Percentiles rank a stretch among this genome's conserved stretches.
Evolutionary conservation across 2,113 vertebrate species (phyloP).

Genomic region (Sclerurus mexicanus): DNA sequence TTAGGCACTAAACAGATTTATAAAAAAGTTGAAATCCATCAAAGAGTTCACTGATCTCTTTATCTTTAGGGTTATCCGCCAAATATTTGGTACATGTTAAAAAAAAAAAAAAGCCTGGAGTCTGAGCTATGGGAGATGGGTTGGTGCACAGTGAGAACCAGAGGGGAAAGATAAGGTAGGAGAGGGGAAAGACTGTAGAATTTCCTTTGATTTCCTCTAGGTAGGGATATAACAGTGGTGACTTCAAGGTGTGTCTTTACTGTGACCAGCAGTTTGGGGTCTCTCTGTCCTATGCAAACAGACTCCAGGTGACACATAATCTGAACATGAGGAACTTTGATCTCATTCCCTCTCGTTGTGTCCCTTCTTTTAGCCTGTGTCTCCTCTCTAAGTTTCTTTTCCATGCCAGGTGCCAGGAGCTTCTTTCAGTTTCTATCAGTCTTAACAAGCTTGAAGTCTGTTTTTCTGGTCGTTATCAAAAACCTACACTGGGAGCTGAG

Average conservation of each 20-base stretch:
- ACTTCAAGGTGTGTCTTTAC: not conserved
- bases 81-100: not conserved
- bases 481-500: not conserved
- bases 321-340: not conserved
- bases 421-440: not conserved
- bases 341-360: not conserved
- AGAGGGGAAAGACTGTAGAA: not conserved
- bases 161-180: not conserved
- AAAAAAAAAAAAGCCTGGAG: not conserved
- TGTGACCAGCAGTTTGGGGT: fast-evolving
- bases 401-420: not conserved
- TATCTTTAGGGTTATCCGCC: not conserved
- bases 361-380: not conserved
- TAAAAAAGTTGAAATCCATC: not conserved
- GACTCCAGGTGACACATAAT: not conserved
- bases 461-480: not conserved
- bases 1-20: not conserved
- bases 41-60: not conserved
- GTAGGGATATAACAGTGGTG: not conserved
- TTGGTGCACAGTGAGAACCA: not conserved
- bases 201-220: not conserved
- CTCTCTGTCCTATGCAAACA: not conserved
- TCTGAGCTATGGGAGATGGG: not conserved
- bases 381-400: not conserved
- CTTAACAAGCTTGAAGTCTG: not conserved